phyloP scores from a whole-genome alignment of 2,113 vertebrate genomes.

The Monarcha castaneiventris region DNA sequence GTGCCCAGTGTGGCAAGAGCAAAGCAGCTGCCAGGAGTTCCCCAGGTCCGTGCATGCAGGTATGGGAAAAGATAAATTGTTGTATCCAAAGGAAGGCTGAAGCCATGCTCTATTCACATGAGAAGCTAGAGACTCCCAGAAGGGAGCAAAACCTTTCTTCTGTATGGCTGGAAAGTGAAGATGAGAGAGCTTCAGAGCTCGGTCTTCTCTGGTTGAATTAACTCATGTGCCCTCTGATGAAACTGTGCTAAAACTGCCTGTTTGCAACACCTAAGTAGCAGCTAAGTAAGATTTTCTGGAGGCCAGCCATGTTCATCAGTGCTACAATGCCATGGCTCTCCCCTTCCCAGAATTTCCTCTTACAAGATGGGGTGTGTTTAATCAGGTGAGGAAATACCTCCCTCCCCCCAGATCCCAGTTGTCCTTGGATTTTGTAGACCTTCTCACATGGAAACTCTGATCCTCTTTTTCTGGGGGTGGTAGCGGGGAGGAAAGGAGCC shows the following conservation, averaged over 20 bases:
- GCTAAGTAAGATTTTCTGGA: neutral
- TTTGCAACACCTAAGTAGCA: neutral
- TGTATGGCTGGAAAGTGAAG: neutral
- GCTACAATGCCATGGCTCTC: neutral
- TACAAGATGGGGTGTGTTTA: neutral
- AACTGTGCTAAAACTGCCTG: neutral
- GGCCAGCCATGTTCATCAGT: neutral
- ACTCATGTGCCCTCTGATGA: neutral
- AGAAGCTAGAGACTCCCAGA: neutral
- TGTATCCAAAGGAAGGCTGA: neutral
- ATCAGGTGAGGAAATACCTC: neutral
- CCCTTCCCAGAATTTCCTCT: neutral
- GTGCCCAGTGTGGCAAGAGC: rapidly evolving
- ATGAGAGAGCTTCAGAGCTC: neutral
- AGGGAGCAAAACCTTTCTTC: neutral
- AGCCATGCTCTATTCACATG: rapidly evolving
- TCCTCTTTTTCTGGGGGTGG: neutral
- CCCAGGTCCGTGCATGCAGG: rapidly evolving
- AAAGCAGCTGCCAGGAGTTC: neutral
- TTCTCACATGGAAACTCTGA: neutral
- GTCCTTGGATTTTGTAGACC: neutral
- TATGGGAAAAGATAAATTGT: neutral
- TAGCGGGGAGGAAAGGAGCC: neutral
- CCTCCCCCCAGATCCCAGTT: neutral
- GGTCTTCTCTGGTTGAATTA: neutral